phyloP scores from a whole-genome alignment of 92 coral and sea anemone genomes.

The Isaurus tuberculatus region DNA sequence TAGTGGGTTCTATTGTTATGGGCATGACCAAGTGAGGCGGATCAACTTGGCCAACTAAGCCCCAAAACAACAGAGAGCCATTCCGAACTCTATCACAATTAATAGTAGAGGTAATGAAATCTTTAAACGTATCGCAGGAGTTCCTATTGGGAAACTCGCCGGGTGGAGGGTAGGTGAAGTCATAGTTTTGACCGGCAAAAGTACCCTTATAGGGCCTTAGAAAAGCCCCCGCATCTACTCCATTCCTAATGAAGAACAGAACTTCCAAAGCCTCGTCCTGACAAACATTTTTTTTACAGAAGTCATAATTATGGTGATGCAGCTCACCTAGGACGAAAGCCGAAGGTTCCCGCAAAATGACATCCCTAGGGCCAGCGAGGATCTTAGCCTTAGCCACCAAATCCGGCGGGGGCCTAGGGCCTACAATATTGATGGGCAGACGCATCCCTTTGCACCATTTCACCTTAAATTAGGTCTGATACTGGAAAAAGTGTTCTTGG shows the following conservation, averaged over 20 bases:
- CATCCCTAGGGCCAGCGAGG: slow-evolving; percentile 52
- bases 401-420: slow-evolving; percentile 58
- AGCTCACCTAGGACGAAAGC: background rate
- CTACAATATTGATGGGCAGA: too few species aligned
- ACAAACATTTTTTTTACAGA: background rate
- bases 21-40: slow-evolving; percentile 75
- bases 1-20: slow-evolving; percentile 66
- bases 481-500: background rate
- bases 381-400: slow-evolving; percentile 45
- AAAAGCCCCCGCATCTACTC: background rate
- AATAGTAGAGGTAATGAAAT: slow-evolving; percentile 63
- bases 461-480: too few species aligned
- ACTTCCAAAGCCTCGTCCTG: background rate
- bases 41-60: slow-evolving; percentile 53
- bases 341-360: slow-evolving; percentile 53
- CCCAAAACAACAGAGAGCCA: slow-evolving; percentile 67
- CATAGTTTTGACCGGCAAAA: background rate
- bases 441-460: slow-evolving; percentile 77
- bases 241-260: background rate
- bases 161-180: background rate
- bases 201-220: background rate
- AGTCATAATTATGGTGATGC: background rate
- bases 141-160: slow-evolving; percentile 30
- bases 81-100: slow-evolving; percentile 56
- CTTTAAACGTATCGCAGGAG: slow-evolving; percentile 56